These are phyloP conservation scores for Origma solitaria DNA, from an alignment of 2,113 vertebrate species.

Conservation along the genomic window DNA sequence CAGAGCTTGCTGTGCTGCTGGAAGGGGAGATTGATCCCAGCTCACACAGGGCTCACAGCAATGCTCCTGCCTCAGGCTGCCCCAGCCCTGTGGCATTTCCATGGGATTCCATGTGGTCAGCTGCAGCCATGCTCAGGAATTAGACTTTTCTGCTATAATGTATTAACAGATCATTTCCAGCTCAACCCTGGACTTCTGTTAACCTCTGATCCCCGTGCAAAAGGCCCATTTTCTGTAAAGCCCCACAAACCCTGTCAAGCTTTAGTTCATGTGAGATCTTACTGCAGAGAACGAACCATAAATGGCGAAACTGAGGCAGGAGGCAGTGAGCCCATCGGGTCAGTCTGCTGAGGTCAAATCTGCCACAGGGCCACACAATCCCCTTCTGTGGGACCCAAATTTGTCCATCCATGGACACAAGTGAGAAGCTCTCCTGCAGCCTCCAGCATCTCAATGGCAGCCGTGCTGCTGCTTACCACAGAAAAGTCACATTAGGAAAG, in stretches of 20 bases:
- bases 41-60: neutral
- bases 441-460: neutral
- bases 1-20: neutral
- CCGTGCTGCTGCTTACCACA: neutral
- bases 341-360: neutral
- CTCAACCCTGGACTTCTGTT: neutral
- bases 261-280: neutral
- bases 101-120: neutral
- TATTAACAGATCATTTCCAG: neutral
- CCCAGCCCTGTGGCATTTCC: rapidly evolving
- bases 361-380: rapidly evolving
- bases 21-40: neutral
- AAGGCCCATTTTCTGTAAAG: neutral
- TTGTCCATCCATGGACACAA: neutral
- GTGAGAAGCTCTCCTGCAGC: neutral
- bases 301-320: constrained; percentile 2
- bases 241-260: neutral
- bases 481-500: constrained; percentile 53
- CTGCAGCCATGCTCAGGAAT: neutral
- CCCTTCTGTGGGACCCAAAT: neutral
- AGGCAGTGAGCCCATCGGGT: neutral
- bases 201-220: neutral
- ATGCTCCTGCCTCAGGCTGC: neutral
- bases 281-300: rapidly evolving
- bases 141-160: neutral